Conservation (phyloP, 2,113 vertebrate genomes). For the Pyrgilauda ruficollis region DNA sequence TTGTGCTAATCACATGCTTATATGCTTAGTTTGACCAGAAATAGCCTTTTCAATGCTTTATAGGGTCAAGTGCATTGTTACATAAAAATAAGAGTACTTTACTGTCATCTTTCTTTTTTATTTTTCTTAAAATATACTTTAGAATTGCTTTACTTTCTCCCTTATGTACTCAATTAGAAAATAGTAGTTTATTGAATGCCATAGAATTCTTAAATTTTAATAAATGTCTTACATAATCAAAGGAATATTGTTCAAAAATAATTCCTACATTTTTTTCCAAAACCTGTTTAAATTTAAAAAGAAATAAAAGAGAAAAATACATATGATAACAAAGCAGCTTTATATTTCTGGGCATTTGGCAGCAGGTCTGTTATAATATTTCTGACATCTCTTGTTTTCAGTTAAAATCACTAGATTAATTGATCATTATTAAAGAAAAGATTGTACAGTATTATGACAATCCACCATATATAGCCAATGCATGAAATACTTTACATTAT, state of each 20-base stretch:
- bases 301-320: conserved; percentile 29
- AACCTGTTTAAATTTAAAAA: neutral
- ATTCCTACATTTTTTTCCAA: conserved; percentile 9
- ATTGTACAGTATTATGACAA: conserved; percentile 15
- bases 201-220: neutral
- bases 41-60: neutral
- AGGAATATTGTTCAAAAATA: conserved; percentile 47
- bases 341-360: conserved; percentile 15
- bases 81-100: conserved; percentile 33
- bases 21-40: neutral
- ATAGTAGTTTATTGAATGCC: conserved; percentile 7
- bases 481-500: conserved; percentile 30
- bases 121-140: conserved; percentile 49
- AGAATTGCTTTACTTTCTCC: conserved; percentile 10
- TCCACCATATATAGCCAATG: conserved; percentile 15
- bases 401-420: conserved; percentile 2
- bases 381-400: neutral
- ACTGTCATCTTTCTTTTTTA: neutral
- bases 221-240: neutral
- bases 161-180: conserved; percentile 2
- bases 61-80: neutral
- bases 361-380: neutral
- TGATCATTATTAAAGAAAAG: conserved; percentile 20
- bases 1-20: neutral
- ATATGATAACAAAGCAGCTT: conserved; percentile 18